A percentile compares a stretch with the other conserved stretches of the same genome.
These are phyloP conservation scores for Nasonia oneida DNA, from an alignment of 2,888 invertebrate species.

Conservation along the genomic window DNA sequence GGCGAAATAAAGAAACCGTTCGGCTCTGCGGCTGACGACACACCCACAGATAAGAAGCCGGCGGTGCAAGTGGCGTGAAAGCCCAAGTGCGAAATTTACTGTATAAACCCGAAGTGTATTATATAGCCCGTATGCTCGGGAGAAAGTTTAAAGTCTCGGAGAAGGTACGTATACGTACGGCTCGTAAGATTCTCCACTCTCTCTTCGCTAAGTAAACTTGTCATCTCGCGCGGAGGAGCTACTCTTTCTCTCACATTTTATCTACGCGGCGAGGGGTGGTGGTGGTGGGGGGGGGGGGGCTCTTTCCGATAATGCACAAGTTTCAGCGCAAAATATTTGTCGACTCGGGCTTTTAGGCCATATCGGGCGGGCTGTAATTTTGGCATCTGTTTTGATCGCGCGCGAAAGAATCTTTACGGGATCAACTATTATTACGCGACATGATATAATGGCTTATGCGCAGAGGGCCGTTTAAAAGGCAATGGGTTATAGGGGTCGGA, in stretches of 20 bases:
- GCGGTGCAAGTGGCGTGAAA: constrained; percentile 15
- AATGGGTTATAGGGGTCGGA: not conserved
- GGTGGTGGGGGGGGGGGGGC: not conserved
- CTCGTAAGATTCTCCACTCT: not conserved
- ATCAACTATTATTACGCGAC: not conserved
- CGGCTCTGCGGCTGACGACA: not conserved
- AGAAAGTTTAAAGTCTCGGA: constrained; percentile 30
- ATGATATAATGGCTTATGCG: not conserved
- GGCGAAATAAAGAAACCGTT: not conserved
- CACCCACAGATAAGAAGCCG: not conserved
- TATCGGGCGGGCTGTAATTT: not conserved
- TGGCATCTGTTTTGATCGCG: not conserved
- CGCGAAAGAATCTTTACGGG: too few relatives aligned
- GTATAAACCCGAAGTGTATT: not conserved
- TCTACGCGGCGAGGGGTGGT: not conserved
- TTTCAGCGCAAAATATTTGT: constrained; percentile 27
- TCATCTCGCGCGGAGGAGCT: constrained; percentile 19
- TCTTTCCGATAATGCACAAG: constrained; percentile 45
- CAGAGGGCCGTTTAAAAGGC: not conserved
- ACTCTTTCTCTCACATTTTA: not conserved
- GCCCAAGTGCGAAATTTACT: not conserved
- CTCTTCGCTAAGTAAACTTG: constrained; percentile 33
- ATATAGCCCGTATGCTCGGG: not conserved
- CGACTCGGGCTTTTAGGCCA: not conserved
- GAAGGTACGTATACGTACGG: not conserved